Base-by-base conservation (phyloP, 2,113 vertebrate species). In the Odontophorus gujanensis region DNA sequence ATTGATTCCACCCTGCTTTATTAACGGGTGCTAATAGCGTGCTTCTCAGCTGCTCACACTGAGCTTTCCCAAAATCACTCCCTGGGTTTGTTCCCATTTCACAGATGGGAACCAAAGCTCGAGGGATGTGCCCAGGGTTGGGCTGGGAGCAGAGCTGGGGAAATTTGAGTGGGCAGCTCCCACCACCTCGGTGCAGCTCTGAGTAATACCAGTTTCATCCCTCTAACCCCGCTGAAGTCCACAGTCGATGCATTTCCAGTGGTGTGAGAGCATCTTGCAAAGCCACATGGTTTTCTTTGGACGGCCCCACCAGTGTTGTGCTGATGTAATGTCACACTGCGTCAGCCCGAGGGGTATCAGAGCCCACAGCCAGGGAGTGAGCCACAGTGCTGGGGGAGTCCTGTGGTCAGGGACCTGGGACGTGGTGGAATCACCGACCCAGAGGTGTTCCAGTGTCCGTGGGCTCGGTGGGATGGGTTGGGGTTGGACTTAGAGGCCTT, bases 311-410 rank as follows among this genome's bases (percentile, higher is more conserved):
- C 83, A 50, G 36, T 17, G 13, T 10, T 59, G 36, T 6, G 45
- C n/a, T 78, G 34, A 0, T n/a, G 62, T 34, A 22, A 43, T 3
- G 2, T 2, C 30, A 0, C 1, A 17, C 24, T 11, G n/a, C 14
- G 7, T 30, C 43, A 36, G 40, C 51, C 51, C 57, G 5, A 8
- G 24, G 66, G 40, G 25, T 36, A 38, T 43, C 51, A 45, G 47
- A 68, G 19, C 19, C 1, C 19, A 3, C 40, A n/a, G 43, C 32
- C 66, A 40, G 19, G 1, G 7, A n/a, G 25, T 30, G 36, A 26
- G 47, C 24, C 21, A 7, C 36, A 18, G 34, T n/a, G n/a, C 1
- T 4, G 5, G 77, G 36, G 18, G 17, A 58, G 18, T n/a, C 32
- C 88, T 9, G 0, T 22, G 32, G 42, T 65, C 22, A 7, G 14